Base-by-base conservation (phyloP, 2,888 invertebrate genomes). In the Lasioglossum leucozonium region DNA sequence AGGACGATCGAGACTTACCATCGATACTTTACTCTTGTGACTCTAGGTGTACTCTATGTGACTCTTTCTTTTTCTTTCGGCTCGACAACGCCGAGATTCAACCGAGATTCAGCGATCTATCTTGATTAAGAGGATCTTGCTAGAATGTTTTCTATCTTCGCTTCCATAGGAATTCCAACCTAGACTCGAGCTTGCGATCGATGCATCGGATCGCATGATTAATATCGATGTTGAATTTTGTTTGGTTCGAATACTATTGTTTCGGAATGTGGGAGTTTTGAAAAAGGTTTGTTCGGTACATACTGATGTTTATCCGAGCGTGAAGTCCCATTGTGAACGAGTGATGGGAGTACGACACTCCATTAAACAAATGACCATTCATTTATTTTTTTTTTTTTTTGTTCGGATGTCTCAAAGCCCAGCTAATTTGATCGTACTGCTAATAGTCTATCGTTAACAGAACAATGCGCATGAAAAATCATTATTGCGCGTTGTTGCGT, bases 1-100 rank as follows among this genome's bases (percentile, higher is more conserved):
- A 77, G 76, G 65, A 76, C 65, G 76, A 77, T 77, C 76, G 67
- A 77, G 30, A 42, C 22, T 77, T n/a, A 0, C 3, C 16, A 47
- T 77, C 75, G 65, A 65, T 76, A n/a, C n/a, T n/a, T n/a, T n/a
- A n/a, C n/a, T n/a, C n/a, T n/a, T n/a, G n/a, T n/a, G n/a, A n/a
- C n/a, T n/a, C n/a, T n/a, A n/a, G n/a, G n/a, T n/a, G n/a, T n/a
- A n/a, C n/a, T n/a, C n/a, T n/a, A n/a, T n/a, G n/a, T 16, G 26
- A 58, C 16, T 30, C 5, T 26, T 26, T 13, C 58, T 30, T 58
- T 26, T 16, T 5, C 26, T 30, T 26, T 30, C 16, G 58, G 2
- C 16, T 6, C 58, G 26, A 13, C 13, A 11, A n/a, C n/a, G 4
- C 26, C 11, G 55, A 58, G 26, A 58, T 58, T 26, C 13, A 26